Base-by-base conservation (phyloP, 2,888 invertebrate genomes). In the Callyntrura guangdongensis region DNA sequence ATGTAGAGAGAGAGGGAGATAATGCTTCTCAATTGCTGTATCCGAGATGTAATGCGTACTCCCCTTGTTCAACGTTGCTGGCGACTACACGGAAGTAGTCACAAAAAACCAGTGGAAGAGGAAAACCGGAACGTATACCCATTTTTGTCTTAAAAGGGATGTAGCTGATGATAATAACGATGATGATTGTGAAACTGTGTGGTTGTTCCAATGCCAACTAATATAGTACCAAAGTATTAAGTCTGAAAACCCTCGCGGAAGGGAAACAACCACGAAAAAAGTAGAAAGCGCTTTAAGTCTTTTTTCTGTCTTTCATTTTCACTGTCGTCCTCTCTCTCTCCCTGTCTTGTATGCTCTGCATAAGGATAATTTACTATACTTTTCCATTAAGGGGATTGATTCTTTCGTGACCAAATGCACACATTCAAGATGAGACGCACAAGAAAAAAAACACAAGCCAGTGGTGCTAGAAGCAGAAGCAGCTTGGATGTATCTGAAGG, bases 351-450 rank as follows among this genome's bases (percentile, higher is more conserved):
- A 64, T 74, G 86, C 79, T 74, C 85, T 86, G 69, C 90, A 86
- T 91, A 91, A 90, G 93, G 92, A 93, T 93, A 93, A 93, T 93
- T 93, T 93, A 94, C 92, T 93, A 91, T 93, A 93, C 94, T 94
- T 93, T 94, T 94, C 94, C 94, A 94, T 94, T 94, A 93, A 92
- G 91, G 92, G 93, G 93, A 94, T 94, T 93, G 93, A 94, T 93
- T 94, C 94, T 93, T 94, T 93, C 92, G 93, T 93, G 93, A 93
- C 93, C 92, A 92, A 92, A 91, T 92, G 92, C 91, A 86, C 83
- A 86, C 72, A 69, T 81, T 86, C 67, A 67, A 86, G 81, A 86
- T 90, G 72, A 86, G 81, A 81, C 67, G 59, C 20, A 67, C 67
- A 45, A 79, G 20, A 53, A 27, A 56, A 14, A 56, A n/a, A n/a